A percentile compares a stretch with the other conserved stretches of the same genome.
Evolutionary conservation across 1,140 invertebrate genomes (phyloP).

Genomic region (Drosophila mojavensis): DNA sequence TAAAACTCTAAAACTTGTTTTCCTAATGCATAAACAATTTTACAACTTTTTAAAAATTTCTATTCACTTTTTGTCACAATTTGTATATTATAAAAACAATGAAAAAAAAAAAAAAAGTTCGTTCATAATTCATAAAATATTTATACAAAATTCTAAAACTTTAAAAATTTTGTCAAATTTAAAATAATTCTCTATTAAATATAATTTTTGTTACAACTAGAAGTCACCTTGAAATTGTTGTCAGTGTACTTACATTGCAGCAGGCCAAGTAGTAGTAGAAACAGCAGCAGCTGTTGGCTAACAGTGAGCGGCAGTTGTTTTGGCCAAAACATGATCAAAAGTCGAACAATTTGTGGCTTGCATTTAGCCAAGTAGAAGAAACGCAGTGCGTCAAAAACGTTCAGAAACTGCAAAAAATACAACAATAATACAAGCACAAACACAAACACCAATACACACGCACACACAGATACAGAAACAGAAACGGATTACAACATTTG

Average conservation of each 20-base stretch:
- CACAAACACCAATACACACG: neutral
- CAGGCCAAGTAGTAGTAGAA: slow-evolving; percentile 52
- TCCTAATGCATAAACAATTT: no score
- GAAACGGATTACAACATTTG: slow-evolving; percentile 53
- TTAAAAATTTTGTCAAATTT: no score
- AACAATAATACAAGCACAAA: neutral
- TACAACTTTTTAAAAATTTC: no score
- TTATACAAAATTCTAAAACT: no score
- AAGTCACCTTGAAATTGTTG: neutral
- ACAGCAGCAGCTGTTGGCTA: slow-evolving; percentile 56
- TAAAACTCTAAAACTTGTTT: no score
- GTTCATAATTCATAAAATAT: no score
- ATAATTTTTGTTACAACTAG: no score
- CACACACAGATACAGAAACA: neutral
- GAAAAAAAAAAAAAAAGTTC: no score
- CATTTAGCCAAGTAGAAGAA: slow-evolving; percentile 54
- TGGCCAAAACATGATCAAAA: slow-evolving; percentile 72
- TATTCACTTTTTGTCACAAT: no score
- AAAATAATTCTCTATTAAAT: no score
- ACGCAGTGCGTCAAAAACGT: slow-evolving; percentile 2
- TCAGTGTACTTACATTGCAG: slow-evolving; percentile 66
- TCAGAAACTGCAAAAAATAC: slow-evolving; percentile 47
- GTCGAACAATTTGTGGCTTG: slow-evolving; percentile 36
- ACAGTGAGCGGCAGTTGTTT: slow-evolving; percentile 54
- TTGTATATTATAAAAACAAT: no score